These are phyloP conservation scores for Crossaster papposus DNA, from an alignment of 53 echinoderm and acorn worm species.

Conservation along the genomic window DNA sequence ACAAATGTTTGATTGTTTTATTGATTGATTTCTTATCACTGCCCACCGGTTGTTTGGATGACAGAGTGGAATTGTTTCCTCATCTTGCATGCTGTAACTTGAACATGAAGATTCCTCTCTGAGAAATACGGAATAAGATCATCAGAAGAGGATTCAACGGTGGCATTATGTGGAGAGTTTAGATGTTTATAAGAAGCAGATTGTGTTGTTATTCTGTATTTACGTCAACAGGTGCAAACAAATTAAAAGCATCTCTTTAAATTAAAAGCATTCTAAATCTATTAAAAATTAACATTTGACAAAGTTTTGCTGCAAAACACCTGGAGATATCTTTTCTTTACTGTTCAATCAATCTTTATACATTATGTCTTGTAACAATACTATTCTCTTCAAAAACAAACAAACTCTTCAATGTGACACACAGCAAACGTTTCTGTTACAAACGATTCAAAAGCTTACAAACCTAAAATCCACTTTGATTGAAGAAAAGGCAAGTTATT, in stretches of 20 bases:
- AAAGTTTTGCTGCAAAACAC: no score
- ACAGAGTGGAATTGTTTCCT: conserved; percentile 21
- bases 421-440: background rate
- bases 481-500: background rate
- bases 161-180: background rate
- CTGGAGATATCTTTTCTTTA: background rate
- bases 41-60: conserved; percentile 13
- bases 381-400: background rate
- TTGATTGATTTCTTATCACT: background rate
- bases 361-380: background rate
- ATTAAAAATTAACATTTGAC: background rate
- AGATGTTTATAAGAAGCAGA: background rate
- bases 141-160: background rate
- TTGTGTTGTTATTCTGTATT: background rate
- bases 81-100: conserved; percentile 53
- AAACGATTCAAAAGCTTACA: background rate
- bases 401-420: background rate
- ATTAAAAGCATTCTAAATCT: background rate
- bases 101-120: conserved; percentile 55
- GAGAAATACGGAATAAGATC: background rate
- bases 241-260: background rate
- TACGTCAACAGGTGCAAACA: background rate
- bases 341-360: background rate
- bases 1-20: background rate
- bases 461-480: background rate